Evolutionary conservation across 2,888 invertebrate species (phyloP), one percentile per base, ranked within the genome.

Genomic region (Spilosoma lubricipeda): DNA sequence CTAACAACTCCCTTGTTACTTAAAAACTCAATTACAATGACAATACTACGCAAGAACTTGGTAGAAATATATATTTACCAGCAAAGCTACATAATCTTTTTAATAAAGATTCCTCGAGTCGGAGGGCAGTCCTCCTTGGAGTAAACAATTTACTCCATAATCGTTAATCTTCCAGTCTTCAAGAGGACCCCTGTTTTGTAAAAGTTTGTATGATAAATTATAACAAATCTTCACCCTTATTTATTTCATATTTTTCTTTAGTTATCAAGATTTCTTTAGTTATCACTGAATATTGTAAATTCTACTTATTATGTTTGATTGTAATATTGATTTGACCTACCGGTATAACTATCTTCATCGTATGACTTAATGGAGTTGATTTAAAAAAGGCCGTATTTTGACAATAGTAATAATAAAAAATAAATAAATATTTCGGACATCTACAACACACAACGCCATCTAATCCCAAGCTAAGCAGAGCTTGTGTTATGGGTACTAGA

Each of bases 21-120:
- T 27, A 15, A 30, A 27, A 59, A 59, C 27, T 3, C 59, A 59
- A 15, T 30, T 13, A 3, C 3, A 59, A n/a, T 15, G 27, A 59
- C 59, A 59, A 59, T 52, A 59, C 65, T 64, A 70, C 15, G 33
- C n/a, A 33, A n/a, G 59, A 30, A 59, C 59, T 59, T 15, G 27
- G 27, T 59, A 30, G 59, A 59, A 59, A 59, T 59, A 59, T 59
- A 30, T 15, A 13, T 59, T 59, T 59, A 59, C 27, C 56, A 3
- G 27, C 27, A 27, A 59, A 59, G 15, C 59, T 59, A 59, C 27
- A 59, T 59, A 59, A 59, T 27, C 27, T 59, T 59, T 59, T 27
- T 59, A 59, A 59, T 59, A 27, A 59, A 59, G 45, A 67, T 67
- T 67, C 42, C 20, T 11, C 27, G 45, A 45, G 20, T 42, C 42